A percentile compares a stretch with the other conserved stretches of the same genome.
Conservation (phyloP, 2,888 invertebrate genomes). For the Drosophila stalkeri region DNA sequence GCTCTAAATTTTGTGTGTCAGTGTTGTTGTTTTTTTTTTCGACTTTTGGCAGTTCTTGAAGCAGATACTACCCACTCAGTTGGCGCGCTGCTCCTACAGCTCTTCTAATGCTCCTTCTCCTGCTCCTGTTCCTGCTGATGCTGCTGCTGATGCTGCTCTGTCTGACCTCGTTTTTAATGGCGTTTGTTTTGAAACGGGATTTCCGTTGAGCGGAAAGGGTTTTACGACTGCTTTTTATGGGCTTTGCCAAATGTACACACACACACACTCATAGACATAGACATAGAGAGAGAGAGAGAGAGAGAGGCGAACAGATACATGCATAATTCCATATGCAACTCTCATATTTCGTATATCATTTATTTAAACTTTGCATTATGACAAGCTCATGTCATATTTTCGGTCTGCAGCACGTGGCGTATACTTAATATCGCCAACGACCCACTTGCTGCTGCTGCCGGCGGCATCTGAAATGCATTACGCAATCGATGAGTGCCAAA, state of each 20-base stretch:
- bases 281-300: no score
- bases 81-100: background rate
- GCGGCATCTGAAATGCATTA: slow-evolving; percentile 69
- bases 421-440: slow-evolving; percentile 65
- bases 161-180: slow-evolving; percentile 80
- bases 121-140: slow-evolving; percentile 10
- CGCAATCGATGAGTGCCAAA: slow-evolving; percentile 36
- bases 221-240: slow-evolving; percentile 79
- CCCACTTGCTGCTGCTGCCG: slow-evolving; percentile 35
- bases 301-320: slow-evolving; percentile 11
- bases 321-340: slow-evolving; percentile 26
- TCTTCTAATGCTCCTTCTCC: background rate
- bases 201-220: slow-evolving; percentile 81
- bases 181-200: slow-evolving; percentile 81
- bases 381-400: slow-evolving; percentile 59
- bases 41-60: slow-evolving; percentile 73
- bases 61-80: slow-evolving; percentile 47
- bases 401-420: slow-evolving; percentile 65
- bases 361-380: slow-evolving; percentile 77
- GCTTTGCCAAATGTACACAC: slow-evolving; percentile 52
- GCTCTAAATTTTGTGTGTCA: slow-evolving; percentile 68
- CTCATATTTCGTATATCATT: slow-evolving; percentile 62
- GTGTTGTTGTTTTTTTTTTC: slow-evolving; percentile 3
- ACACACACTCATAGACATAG: slow-evolving; percentile 13
- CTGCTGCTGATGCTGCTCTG: slow-evolving; percentile 42